These are phyloP conservation scores for Autographa gamma DNA, from an alignment of 2,888 invertebrate genomes.

Conservation along the genomic window DNA sequence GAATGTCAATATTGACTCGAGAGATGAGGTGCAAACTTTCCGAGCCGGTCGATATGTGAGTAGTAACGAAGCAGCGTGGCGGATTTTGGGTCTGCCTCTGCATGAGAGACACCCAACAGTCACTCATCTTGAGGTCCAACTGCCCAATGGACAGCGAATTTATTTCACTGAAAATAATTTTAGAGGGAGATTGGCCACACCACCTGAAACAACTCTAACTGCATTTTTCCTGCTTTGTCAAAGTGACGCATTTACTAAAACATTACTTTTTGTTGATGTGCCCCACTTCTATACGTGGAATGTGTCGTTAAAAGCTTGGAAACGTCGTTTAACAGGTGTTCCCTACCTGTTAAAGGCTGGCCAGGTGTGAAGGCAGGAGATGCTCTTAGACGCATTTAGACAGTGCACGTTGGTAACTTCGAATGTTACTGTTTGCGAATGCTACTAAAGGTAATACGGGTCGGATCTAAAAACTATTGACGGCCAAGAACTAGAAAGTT, in stretches of 20 bases:
- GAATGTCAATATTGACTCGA: constrained; percentile 25
- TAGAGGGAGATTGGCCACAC: constrained; percentile 45
- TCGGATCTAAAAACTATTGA: constrained; percentile 61
- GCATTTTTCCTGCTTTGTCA: constrained; percentile 67
- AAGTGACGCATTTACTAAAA: constrained; percentile 66
- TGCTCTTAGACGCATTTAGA: constrained; percentile 57
- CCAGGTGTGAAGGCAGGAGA: constrained; percentile 48
- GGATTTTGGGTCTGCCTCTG: constrained; percentile 32
- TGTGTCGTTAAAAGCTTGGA: constrained; percentile 39
- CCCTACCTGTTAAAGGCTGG: constrained; percentile 43
- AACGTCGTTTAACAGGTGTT: constrained; percentile 56
- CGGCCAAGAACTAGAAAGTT: constrained; percentile 43
- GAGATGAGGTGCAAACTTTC: constrained; percentile 61
- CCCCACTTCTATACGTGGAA: constrained; percentile 9
- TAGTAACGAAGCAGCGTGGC: constrained; percentile 57
- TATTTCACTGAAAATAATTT: constrained; percentile 66
- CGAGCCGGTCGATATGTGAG: constrained; percentile 62
- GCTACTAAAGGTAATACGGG: constrained; percentile 44
- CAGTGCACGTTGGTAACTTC: constrained; percentile 52
- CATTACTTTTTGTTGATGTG: constrained; percentile 58
- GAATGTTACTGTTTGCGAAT: constrained; percentile 57
- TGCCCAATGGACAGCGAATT: constrained; percentile 60
- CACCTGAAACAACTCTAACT: constrained; percentile 62
- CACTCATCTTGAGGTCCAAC: constrained; percentile 56
- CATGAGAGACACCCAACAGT: constrained; percentile 59